These are phyloP conservation scores for Idris sp. DNA, from an alignment of 1,140 invertebrate species.

Conservation along the genomic window DNA sequence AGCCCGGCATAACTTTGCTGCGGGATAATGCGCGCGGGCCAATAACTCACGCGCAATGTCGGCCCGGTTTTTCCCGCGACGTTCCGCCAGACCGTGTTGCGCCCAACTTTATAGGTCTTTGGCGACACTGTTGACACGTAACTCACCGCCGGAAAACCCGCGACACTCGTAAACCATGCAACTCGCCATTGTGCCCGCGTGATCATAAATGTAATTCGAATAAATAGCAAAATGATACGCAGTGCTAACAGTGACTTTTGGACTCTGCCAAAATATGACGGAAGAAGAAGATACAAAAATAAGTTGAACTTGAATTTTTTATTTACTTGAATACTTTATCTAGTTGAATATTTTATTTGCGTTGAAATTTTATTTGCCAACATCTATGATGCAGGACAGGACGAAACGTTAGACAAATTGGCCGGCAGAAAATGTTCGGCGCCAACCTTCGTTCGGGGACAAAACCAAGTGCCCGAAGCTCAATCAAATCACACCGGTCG, in stretches of 20 bases:
- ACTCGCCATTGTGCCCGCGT: conserved; percentile 62
- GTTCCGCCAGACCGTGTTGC: conserved; percentile 31
- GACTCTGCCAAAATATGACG: too few species aligned
- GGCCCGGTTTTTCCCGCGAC: conserved; percentile 36
- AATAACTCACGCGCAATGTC: conserved; percentile 34
- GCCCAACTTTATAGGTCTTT: conserved; percentile 56
- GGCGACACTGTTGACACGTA: conserved; percentile 51
- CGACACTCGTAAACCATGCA: conserved; percentile 69
- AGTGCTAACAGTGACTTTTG: too few species aligned
- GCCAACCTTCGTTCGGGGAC: conserved; percentile 3
- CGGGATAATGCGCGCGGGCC: conserved; percentile 31
- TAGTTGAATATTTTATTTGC: too few species aligned
- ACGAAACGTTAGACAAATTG: conserved; percentile 5
- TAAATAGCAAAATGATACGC: conserved; percentile 63
- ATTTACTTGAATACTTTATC: too few species aligned
- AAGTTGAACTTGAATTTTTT: too few species aligned
- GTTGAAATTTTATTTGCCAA: too few species aligned
- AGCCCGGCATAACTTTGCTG: conserved; percentile 30
- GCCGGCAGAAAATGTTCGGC: conserved; percentile 6
- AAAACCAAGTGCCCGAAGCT: conserved; percentile 38
- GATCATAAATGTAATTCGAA: conserved; percentile 70
- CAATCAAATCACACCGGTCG: conserved; percentile 41
- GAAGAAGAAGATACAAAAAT: too few species aligned
- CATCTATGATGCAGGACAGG: too few species aligned
- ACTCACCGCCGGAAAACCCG: conserved; percentile 54